Evolutionary conservation across 2,797 vertebrate species (phyloP).

Genomic region (Peromyscus melanophrys): DNA sequence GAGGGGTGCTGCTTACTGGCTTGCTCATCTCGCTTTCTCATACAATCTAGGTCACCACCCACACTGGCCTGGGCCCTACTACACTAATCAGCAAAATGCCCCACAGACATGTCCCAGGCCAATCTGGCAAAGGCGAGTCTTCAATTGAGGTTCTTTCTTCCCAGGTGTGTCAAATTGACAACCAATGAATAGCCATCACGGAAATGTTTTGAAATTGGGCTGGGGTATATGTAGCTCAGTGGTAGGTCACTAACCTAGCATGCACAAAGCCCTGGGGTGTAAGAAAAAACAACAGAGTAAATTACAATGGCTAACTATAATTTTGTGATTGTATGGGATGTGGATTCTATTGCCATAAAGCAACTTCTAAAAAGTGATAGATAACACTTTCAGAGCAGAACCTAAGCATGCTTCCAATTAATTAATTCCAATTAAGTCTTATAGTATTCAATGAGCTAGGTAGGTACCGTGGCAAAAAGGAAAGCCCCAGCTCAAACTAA

Average conservation of each 20-base stretch:
- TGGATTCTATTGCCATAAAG: background rate
- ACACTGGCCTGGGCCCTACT: background rate
- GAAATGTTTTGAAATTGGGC: background rate
- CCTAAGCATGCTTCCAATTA: background rate
- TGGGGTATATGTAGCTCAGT: background rate
- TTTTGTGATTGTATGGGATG: background rate
- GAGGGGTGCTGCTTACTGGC: background rate
- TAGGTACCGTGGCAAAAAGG: background rate
- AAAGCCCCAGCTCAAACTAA: background rate
- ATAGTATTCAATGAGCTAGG: background rate
- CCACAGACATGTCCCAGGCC: too few relatives aligned
- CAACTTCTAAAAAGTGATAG: background rate
- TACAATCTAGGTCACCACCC: too few relatives aligned
- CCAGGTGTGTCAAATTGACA: background rate
- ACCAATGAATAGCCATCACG: background rate
- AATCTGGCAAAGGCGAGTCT: background rate
- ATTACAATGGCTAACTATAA: background rate
- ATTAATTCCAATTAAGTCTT: background rate
- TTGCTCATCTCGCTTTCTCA: background rate
- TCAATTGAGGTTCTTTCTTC: background rate
- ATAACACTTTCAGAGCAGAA: conserved; percentile 16
- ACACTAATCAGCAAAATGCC: background rate
- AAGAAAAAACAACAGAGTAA: background rate
- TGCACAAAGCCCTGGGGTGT: background rate
- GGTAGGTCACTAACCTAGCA: background rate